phyloP scores from a whole-genome alignment of 2,888 invertebrate genomes.

The Nomada flava region DNA sequence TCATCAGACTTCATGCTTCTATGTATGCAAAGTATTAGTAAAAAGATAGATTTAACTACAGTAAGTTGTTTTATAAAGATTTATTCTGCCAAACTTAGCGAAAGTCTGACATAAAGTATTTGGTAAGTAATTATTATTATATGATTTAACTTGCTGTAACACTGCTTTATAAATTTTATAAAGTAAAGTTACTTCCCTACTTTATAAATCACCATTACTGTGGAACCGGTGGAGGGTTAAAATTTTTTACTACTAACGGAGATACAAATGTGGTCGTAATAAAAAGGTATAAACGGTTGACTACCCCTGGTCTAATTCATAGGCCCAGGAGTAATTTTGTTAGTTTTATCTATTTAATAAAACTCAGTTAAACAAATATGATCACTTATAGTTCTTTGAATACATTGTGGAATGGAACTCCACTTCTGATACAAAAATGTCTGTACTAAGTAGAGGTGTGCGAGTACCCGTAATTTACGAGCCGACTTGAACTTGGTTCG shows the following conservation, averaged over 20 bases:
- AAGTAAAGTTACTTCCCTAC: conserved; percentile 1
- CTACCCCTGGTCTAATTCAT: background rate
- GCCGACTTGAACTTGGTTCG: too few species aligned
- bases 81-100: conserved; percentile 4
- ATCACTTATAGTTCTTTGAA: too few species aligned
- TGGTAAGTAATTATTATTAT: conserved; percentile 1
- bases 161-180: conserved; percentile 7
- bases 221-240: background rate
- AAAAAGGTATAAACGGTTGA: background rate
- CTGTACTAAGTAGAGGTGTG: too few species aligned
- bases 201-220: conserved; percentile 5
- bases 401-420: too few species aligned
- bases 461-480: too few species aligned
- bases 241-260: background rate
- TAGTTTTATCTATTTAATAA: too few species aligned
- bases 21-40: background rate
- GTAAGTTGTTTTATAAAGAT: conserved; percentile 1
- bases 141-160: background rate
- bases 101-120: background rate
- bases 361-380: too few species aligned
- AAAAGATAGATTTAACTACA: conserved; percentile 1
- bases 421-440: too few species aligned
- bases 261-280: background rate
- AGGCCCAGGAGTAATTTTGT: too few species aligned
- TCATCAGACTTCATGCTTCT: conserved; percentile 2